These are phyloP conservation scores for Perca fluviatilis DNA, from an alignment of 2,113 vertebrate genomes.

Conservation along the genomic window DNA sequence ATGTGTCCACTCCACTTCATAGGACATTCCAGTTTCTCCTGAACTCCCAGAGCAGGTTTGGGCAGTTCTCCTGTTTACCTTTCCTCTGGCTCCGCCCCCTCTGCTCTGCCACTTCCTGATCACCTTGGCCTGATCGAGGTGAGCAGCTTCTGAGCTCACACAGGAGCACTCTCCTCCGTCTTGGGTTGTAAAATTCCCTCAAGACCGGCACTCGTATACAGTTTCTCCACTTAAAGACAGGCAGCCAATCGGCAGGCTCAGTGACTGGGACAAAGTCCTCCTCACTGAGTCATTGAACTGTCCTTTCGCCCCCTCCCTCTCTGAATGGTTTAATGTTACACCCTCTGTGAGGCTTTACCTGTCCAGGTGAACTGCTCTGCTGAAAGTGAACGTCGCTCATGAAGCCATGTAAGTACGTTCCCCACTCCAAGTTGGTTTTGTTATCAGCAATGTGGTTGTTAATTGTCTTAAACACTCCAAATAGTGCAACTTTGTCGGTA, in stretches of 20 bases:
- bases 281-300: conserved; percentile 58
- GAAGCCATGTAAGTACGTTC: conserved; percentile 68
- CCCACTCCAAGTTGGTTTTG: neutral
- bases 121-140: conserved; percentile 71
- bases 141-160: conserved; percentile 58
- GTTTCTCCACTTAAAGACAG: conserved; percentile 36
- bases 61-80: conserved; percentile 72
- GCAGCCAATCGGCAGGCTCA: conserved; percentile 43
- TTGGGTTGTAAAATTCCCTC: conserved; percentile 40
- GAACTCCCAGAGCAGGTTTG: conserved; percentile 70
- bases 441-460: neutral
- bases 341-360: conserved; percentile 74
- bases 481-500: neutral
- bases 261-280: conserved; percentile 76
- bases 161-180: neutral
- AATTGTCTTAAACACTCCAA: neutral
- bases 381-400: conserved; percentile 49
- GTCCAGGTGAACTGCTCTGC: conserved; percentile 70
- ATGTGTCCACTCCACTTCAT: neutral
- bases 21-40: conserved; percentile 32
- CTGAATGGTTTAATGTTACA: conserved; percentile 71
- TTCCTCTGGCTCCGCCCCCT: conserved; percentile 60
- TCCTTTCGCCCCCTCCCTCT: conserved; percentile 26
- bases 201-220: conserved; percentile 29
- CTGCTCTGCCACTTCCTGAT: conserved; percentile 70